phyloP scores from a whole-genome alignment of 2,113 vertebrate genomes.

The Epinephelus lanceolatus region DNA sequence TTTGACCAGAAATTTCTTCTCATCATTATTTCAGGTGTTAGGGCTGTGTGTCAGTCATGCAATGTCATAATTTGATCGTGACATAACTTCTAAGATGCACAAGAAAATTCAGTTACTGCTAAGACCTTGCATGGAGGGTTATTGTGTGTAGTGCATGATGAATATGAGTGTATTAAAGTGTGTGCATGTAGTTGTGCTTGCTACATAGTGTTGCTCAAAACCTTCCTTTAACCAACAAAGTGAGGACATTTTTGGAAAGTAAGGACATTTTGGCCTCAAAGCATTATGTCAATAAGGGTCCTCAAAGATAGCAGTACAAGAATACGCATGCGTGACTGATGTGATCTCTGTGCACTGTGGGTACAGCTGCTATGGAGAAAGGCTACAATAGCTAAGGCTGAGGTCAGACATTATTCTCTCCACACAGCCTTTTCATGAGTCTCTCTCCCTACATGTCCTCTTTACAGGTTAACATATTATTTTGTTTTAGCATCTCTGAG shows the following conservation, averaged over 20 bases:
- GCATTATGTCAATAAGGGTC: too few species aligned
- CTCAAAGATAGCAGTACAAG: too few species aligned
- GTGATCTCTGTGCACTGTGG: slow-evolving; percentile 16
- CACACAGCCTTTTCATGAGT: not conserved
- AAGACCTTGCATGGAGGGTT: not conserved
- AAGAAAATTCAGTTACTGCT: not conserved
- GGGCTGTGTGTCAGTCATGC: not conserved
- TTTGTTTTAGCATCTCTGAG: slow-evolving; percentile 24
- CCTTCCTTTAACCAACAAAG: too few species aligned
- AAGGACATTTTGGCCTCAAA: too few species aligned
- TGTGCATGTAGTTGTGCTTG: not conserved
- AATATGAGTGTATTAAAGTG: not conserved
- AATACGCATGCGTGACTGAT: not conserved
- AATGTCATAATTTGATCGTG: not conserved
- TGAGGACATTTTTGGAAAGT: too few species aligned
- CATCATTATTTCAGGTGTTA: slow-evolving; percentile 6
- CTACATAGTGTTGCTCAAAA: too few species aligned
- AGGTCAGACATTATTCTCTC: slow-evolving; percentile 31
- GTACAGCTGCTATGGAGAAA: slow-evolving; percentile 48
- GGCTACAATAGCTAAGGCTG: slow-evolving; percentile 14
- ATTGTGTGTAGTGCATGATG: not conserved
- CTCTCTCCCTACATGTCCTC: not conserved
- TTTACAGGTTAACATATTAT: slow-evolving; percentile 17
- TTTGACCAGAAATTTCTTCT: not conserved
- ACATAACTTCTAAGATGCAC: not conserved